A percentile compares a stretch with the other conserved stretches of the same genome.
phyloP scores from a whole-genome alignment of 2,888 invertebrate species.

The Eumacrocentrus americanus region DNA sequence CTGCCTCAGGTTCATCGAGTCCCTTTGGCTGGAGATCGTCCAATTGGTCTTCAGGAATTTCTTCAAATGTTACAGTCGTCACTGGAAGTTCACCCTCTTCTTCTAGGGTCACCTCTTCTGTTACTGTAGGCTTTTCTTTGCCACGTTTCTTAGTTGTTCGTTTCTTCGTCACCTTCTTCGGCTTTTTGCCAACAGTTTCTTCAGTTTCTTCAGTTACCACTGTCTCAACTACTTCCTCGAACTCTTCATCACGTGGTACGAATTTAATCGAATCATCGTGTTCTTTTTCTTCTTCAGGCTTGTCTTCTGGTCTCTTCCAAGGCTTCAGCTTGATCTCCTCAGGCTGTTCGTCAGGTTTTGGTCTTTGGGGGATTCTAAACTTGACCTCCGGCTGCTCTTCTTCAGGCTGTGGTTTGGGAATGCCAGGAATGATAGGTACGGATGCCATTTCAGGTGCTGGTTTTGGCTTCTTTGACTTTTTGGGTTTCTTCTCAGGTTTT shows the following conservation, averaged over 20 bases:
- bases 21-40: conserved; percentile 40
- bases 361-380: conserved; percentile 53
- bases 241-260: conserved; percentile 37
- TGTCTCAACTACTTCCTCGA: conserved; percentile 40
- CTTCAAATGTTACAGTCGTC: conserved; percentile 43
- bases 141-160: conserved; percentile 54
- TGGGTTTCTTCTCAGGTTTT: conserved; percentile 48
- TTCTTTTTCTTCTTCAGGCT: conserved; percentile 46
- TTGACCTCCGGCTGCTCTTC: conserved; percentile 59
- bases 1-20: conserved; percentile 9
- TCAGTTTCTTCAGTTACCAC: conserved; percentile 40
- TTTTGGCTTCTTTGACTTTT: conserved; percentile 51
- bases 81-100: conserved; percentile 50
- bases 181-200: conserved; percentile 46
- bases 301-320: conserved; percentile 52
- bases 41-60: conserved; percentile 47
- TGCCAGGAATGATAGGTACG: conserved; percentile 56
- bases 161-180: conserved; percentile 50
- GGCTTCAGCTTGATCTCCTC: conserved; percentile 56
- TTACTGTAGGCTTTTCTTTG: conserved; percentile 48
- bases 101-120: conserved; percentile 60
- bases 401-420: conserved; percentile 59
- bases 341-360: conserved; percentile 53
- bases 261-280: conserved; percentile 38
- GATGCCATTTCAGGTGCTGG: conserved; percentile 54